Conservation (phyloP, 2,888 invertebrate genomes). For the Chymomyza caudatula region DNA sequence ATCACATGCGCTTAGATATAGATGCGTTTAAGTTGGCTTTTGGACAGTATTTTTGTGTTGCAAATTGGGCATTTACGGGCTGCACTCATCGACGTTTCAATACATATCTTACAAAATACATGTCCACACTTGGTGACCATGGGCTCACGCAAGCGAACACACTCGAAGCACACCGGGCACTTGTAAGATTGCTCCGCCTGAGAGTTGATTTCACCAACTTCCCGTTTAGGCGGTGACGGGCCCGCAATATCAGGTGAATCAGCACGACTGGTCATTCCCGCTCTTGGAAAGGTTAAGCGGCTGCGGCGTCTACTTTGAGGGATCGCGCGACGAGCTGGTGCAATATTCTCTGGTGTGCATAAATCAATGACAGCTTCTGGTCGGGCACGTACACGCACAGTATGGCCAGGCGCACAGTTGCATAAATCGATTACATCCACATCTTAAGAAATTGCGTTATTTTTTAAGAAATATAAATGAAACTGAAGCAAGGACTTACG, state of each 20-base stretch:
- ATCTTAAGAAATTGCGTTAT: neutral
- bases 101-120: conserved; percentile 61
- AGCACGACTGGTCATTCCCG: neutral
- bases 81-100: conserved; percentile 33
- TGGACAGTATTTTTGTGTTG: conserved; percentile 48
- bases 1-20: conserved; percentile 51
- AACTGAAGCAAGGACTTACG: neutral
- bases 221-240: conserved; percentile 9
- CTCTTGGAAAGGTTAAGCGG: neutral
- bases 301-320: neutral
- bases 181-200: conserved; percentile 49
- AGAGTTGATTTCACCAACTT: neutral
- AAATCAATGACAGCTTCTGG: conserved; percentile 41
- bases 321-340: no score
- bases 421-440: conserved; percentile 33
- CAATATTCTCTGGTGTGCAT: conserved; percentile 28
- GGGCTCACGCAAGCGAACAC: conserved; percentile 44
- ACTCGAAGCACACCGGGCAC: conserved; percentile 69
- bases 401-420: neutral
- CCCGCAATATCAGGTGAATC: neutral
- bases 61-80: conserved; percentile 67
- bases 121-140: conserved; percentile 67
- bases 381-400: neutral
- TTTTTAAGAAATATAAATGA: neutral
- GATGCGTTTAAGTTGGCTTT: conserved; percentile 54